Base-by-base conservation (phyloP, 2,888 invertebrate species). In the Nowickia ferox region DNA sequence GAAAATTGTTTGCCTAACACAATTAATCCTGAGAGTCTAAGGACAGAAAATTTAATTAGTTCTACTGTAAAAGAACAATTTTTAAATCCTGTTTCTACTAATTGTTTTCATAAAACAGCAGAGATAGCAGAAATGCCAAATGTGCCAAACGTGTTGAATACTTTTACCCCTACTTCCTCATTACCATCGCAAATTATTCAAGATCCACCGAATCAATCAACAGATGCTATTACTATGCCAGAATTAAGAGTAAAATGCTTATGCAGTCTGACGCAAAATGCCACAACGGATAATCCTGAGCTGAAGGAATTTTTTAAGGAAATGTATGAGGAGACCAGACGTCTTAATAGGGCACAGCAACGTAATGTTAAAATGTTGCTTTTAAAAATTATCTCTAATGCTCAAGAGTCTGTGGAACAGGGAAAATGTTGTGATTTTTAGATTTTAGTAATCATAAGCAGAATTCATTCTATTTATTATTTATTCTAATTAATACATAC, bases 321-420 rank as follows among this genome's bases (percentile, higher is more conserved):
- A 79, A 88, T 87, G 87, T 88, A 86, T 61, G 63, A 87, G 1
- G 66, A 87, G 61, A 87, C 88, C 1, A 65, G 85, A 9, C 53
- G 61, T 46, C 69, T 88, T 48, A 77, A 63, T 9, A 81, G 69
- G 9, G 57, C 46, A 40, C 77, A 84, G 9, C 88, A 88, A 48
- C 87, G 88, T 22, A 66, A 63, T 6, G 75, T 88, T 9, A 88
- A 88, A 78, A 84, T 85, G 69, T 65, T 63, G 1, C 59, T 88
- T 44, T 76, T 88, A 13, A 84, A 87, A 57, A 86, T 88, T 0
- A 61, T 88, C 30, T 87, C 75, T 51, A 61, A 82, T n/a, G 87
- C 88, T 10, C 87, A 88, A 65, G 79, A 86, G 6, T 55, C 74
- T 11, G 57, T 76, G 0, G 88, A 88, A n/a, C 83, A 76, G 1